Base-by-base conservation (phyloP, 53 echinoderm and acorn worm species). In the Temnopleurus reevesii region DNA sequence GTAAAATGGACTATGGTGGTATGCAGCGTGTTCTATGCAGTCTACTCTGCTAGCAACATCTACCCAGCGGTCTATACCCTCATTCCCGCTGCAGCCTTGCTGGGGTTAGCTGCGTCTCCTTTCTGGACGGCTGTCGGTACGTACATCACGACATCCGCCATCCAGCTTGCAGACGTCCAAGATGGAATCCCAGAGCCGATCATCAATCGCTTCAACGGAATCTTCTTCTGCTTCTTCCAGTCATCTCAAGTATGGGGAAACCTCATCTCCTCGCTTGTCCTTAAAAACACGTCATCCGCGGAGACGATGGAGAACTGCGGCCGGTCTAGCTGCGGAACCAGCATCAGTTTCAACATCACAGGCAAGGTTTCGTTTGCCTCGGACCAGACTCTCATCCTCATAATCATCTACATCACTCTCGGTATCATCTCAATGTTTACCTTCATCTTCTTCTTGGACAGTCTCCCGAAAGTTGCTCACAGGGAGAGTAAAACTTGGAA, bases 1-100 rank as follows among this genome's bases (percentile, higher is more conserved):
- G 92, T 93, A 17, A 99, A 99, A 71, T 99, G 99, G 99, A 90
- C 99, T 0, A 83, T 99, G 28, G 99, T 94, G 6, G 86, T 94
- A 44, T 86, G 90, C 51, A 90, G 79, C 34, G 55, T 93, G 1
- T 93, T 93, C 45, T 94, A 96, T 31, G 85, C 77, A 8, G n/a
- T 96, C 3, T 99, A 92, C 92, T 92, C 95, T 1, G 93, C 91
- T 25, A 77, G 90, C 15, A 99, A 99, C 54, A 94, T 93, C 81
- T 92, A 93, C 81, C 99, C 99, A 1, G 46, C 18, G 5, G 89
- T 83, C 26, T 93, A 76, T 46, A 94, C 93, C 4, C 86, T 99
- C 21, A 90, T 99, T 27, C 99, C 99, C 26, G 90, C 94, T 18
- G 89, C 89, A 13, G 53, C 34, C 3, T 63, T 89, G 29, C 90